These are phyloP conservation scores for Stegophylla sp. DNA, from an alignment of 2,888 invertebrate genomes.

Conservation along the genomic window DNA sequence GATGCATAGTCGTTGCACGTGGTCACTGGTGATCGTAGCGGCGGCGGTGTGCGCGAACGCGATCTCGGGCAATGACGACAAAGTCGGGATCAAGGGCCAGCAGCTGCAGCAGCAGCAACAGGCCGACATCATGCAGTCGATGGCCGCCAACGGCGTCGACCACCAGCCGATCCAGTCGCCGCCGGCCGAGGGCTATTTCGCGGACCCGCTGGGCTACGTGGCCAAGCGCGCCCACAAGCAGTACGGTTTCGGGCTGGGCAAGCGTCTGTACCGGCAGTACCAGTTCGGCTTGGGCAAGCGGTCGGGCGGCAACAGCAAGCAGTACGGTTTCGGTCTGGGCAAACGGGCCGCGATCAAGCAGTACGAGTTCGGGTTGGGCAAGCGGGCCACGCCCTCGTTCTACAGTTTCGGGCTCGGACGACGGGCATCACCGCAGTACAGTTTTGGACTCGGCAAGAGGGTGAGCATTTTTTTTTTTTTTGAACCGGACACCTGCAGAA, in stretches of 20 bases:
- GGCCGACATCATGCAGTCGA: constrained; percentile 22
- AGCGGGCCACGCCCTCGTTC: constrained; percentile 65
- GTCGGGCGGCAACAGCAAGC: constrained; percentile 69
- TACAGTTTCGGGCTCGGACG: constrained; percentile 63
- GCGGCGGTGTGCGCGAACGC: constrained; percentile 19
- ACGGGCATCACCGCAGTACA: constrained; percentile 52
- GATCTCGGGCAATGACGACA: background rate
- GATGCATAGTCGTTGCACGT: constrained; percentile 28
- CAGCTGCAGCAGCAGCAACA: constrained; percentile 49
- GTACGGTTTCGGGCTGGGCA: constrained; percentile 57
- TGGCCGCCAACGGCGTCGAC: constrained; percentile 1
- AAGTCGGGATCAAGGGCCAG: background rate
- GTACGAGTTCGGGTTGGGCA: constrained; percentile 70
- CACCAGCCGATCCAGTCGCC: background rate
- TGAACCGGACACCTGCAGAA: too few relatives aligned
- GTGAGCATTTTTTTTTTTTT: too few relatives aligned
- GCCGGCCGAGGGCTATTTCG: constrained; percentile 11
- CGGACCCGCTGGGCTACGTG: constrained; percentile 16
- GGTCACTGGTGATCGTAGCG: constrained; percentile 2
- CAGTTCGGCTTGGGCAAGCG: constrained; percentile 63
- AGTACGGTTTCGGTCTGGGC: constrained; percentile 69
- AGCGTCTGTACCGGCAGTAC: constrained; percentile 62
- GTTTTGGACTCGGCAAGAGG: constrained; percentile 47
- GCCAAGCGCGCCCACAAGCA: constrained; percentile 49
- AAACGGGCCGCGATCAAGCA: constrained; percentile 65